These are phyloP conservation scores for Drosophila neotestacea DNA, from an alignment of 2,888 invertebrate genomes.

Conservation along the genomic window DNA sequence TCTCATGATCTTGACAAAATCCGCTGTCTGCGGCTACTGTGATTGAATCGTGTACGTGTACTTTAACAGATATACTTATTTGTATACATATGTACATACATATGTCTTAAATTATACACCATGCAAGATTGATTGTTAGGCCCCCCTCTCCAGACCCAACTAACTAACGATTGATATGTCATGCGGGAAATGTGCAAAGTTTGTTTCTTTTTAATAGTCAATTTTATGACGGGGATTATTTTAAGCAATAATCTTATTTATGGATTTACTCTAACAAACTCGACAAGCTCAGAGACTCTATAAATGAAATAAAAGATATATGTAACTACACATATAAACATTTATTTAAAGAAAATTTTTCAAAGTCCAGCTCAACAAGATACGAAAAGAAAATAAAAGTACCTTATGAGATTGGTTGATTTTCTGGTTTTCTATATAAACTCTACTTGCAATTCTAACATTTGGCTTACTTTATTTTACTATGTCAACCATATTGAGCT, in stretches of 20 bases:
- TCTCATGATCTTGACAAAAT: constrained; percentile 54
- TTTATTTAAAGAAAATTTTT: not conserved
- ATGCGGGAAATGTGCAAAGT: constrained; percentile 19
- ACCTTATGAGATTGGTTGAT: not conserved
- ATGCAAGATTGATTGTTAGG: constrained; percentile 37
- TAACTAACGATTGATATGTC: constrained; percentile 21
- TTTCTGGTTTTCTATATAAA: not conserved
- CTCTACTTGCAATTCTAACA: not conserved
- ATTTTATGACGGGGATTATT: constrained; percentile 20
- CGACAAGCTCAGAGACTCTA: not conserved
- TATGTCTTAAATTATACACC: constrained; percentile 36
- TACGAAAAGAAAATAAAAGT: not conserved
- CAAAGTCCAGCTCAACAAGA: not conserved
- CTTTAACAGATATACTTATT: constrained; percentile 3
- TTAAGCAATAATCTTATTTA: constrained; percentile 14
- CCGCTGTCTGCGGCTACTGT: constrained; percentile 20
- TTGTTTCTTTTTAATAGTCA: constrained; percentile 39
- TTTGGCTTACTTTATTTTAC: not conserved
- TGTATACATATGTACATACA: constrained; percentile 9
- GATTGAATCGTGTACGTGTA: constrained; percentile 32
- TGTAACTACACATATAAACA: too few species aligned
- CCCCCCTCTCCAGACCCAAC: not conserved
- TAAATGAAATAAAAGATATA: too few species aligned
- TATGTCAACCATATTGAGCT: constrained; percentile 5
- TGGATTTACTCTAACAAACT: constrained; percentile 7